Evolutionary conservation across 2,797 vertebrate genomes (phyloP).

Genomic region (Nyctalus aviator): DNA sequence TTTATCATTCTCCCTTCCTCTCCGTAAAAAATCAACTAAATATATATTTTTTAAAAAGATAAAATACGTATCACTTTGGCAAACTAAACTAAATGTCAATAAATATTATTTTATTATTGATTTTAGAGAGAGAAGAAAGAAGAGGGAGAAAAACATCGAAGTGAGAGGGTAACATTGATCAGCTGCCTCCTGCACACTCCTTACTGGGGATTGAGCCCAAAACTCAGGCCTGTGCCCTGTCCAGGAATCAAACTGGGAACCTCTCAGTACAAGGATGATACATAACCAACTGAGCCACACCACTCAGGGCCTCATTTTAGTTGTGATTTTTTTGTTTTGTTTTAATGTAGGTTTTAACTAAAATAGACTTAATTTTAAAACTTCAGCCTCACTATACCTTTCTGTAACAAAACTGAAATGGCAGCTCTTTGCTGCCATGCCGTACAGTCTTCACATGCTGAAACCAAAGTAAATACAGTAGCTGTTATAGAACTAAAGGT

Average conservation of each 20-base stretch:
- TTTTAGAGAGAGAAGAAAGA: neutral
- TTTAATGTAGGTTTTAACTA: constrained; percentile 29
- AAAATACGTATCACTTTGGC: neutral
- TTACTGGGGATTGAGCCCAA: neutral
- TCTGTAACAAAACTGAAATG: neutral
- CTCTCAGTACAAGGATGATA: neutral
- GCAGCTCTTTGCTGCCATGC: neutral
- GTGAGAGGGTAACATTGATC: neutral
- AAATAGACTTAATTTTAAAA: constrained; percentile 54
- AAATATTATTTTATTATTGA: neutral
- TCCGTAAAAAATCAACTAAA: too few species aligned
- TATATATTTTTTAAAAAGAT: too few species aligned
- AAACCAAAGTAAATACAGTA: constrained; percentile 50
- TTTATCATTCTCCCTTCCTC: too few species aligned
- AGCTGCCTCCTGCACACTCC: neutral
- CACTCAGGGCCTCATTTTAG: neutral
- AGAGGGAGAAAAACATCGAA: neutral
- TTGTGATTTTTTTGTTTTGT: neutral
- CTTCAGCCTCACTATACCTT: neutral
- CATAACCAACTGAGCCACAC: neutral
- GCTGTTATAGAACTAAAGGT: constrained; percentile 20
- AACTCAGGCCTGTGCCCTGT: neutral
- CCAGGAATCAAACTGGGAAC: neutral
- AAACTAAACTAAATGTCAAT: constrained; percentile 3
- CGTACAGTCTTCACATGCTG: neutral